Conservation (phyloP, 2,113 vertebrate genomes). For the Tamias sibiricus region DNA sequence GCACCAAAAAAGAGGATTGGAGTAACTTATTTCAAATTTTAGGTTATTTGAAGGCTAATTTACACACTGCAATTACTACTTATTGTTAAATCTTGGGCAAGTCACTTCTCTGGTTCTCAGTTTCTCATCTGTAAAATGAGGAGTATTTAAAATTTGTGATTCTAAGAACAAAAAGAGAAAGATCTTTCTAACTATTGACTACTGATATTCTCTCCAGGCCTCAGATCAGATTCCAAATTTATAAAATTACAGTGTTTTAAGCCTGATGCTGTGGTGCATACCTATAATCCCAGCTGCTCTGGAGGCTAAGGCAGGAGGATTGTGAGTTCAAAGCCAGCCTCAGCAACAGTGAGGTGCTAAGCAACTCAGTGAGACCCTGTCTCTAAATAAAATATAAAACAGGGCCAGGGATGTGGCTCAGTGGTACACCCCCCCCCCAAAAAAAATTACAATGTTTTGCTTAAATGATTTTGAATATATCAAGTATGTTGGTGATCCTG, state of each 20-base stretch:
- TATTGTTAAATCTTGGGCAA: not conserved
- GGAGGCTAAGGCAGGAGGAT: no score
- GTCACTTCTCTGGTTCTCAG: not conserved
- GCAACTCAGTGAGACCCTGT: no score
- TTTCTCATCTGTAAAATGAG: not conserved
- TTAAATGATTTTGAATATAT: not conserved
- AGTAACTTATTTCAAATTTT: constrained; percentile 9
- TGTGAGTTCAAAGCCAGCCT: no score
- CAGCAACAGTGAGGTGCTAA: no score
- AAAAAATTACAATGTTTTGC: not conserved
- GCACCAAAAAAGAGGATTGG: not conserved
- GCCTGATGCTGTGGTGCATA: no score
- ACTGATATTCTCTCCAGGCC: not conserved
- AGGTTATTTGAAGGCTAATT: constrained; percentile 6
- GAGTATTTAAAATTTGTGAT: not conserved
- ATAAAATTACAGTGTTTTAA: not conserved
- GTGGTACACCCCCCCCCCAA: no score
- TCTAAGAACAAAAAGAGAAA: not conserved
- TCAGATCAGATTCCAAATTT: not conserved
- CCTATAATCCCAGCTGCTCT: no score
- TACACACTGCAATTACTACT: not conserved
- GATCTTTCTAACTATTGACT: not conserved
- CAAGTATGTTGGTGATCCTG: not conserved
- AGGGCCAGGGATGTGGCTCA: no score
- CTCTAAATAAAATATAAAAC: no score